Percentiles rank a stretch among this genome's conserved stretches.
phyloP scores from a whole-genome alignment of 2,888 invertebrate genomes.

The Philereme vetulata region DNA sequence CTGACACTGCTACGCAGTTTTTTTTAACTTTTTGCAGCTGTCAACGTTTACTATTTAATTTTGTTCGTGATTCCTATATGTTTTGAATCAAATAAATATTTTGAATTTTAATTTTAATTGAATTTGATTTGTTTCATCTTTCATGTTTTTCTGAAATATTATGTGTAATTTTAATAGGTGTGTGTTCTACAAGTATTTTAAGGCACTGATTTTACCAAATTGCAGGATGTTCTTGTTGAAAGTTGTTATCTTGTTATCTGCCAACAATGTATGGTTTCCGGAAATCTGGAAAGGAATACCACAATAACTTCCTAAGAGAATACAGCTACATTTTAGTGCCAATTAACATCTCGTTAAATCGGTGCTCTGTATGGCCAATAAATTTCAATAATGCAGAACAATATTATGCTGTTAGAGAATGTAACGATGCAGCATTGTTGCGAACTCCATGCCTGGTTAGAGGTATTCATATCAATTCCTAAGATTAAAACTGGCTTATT shows the following conservation, averaged over 20 bases:
- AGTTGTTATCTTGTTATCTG: not conserved
- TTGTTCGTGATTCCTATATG: too few relatives aligned
- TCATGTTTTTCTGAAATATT: too few relatives aligned
- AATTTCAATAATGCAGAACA: slow-evolving; percentile 15
- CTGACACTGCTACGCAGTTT: too few relatives aligned
- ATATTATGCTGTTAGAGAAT: not conserved
- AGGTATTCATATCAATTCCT: too few relatives aligned
- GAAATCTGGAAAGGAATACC: slow-evolving; percentile 3
- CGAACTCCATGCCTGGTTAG: not conserved
- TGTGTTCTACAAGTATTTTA: too few relatives aligned
- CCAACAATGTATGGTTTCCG: slow-evolving; percentile 13
- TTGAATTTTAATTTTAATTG: too few relatives aligned
- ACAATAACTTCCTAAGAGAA: slow-evolving; percentile 13
- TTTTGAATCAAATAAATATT: too few relatives aligned
- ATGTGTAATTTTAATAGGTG: too few relatives aligned
- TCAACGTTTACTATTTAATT: too few relatives aligned
- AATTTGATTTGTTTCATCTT: too few relatives aligned
- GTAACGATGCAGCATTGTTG: not conserved
- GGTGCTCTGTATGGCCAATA: slow-evolving; percentile 19
- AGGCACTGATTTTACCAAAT: not conserved
- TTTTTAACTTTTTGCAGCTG: too few relatives aligned
- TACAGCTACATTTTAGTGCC: slow-evolving; percentile 32
- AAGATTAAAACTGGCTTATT: too few relatives aligned
- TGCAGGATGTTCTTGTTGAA: not conserved
- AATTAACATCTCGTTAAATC: slow-evolving; percentile 30